phyloP scores from a whole-genome alignment of 2,888 invertebrate genomes.

The Byasa hedistus region DNA sequence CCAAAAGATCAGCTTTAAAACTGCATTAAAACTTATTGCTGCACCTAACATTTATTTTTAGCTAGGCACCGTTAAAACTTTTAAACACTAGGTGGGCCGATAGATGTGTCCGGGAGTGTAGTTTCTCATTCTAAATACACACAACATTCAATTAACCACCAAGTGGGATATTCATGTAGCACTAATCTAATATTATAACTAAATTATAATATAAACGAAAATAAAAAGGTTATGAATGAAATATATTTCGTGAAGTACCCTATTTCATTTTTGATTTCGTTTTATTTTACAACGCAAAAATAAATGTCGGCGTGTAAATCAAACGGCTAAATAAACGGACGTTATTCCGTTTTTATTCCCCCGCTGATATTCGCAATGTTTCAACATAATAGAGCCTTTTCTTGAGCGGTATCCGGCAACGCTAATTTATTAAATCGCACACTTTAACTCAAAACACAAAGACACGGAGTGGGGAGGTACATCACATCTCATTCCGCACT shows the following conservation, averaged over 20 bases:
- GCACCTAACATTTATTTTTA: no score
- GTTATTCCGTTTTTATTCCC: slow-evolving; percentile 17
- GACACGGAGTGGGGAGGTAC: background rate
- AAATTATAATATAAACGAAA: background rate
- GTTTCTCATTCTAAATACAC: no score
- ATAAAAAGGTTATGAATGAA: background rate
- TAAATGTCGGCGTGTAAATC: slow-evolving; percentile 21
- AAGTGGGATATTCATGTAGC: no score
- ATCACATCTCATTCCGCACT: background rate
- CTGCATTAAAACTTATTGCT: no score
- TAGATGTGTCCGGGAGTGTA: no score
- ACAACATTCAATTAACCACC: no score
- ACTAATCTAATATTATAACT: no score
- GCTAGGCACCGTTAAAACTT: no score
- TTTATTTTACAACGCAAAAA: slow-evolving; percentile 8
- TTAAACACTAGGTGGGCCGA: no score
- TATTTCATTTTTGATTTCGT: slow-evolving; percentile 2
- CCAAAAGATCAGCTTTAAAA: no score
- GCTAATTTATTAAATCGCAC: slow-evolving; percentile 26
- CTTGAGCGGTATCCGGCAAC: background rate
- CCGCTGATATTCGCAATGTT: slow-evolving; percentile 18
- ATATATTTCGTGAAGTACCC: background rate
- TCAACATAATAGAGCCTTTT: slow-evolving; percentile 8
- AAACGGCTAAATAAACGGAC: slow-evolving; percentile 22
- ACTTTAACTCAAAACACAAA: slow-evolving; percentile 17